A percentile compares a stretch with the other conserved stretches of the same genome.
These are phyloP conservation scores for Eupristina koningsbergeri DNA, from an alignment of 1,140 invertebrate genomes.

Conservation along the genomic window DNA sequence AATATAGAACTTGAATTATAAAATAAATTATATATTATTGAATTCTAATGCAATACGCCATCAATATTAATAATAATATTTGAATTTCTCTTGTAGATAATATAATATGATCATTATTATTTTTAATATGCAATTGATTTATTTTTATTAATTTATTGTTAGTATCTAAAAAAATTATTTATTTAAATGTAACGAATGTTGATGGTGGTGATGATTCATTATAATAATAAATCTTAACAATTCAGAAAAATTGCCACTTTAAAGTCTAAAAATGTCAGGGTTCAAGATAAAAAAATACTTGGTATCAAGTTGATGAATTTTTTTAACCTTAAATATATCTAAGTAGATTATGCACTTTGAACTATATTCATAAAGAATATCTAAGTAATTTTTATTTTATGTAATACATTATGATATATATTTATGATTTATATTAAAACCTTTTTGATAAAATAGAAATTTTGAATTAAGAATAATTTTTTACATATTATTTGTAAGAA, in stretches of 20 bases:
- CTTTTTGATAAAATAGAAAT: background rate
- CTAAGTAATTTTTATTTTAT: background rate
- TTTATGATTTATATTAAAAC: background rate
- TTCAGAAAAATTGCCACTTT: background rate
- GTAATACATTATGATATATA: background rate
- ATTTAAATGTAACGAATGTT: background rate
- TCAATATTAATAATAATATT: too few species aligned
- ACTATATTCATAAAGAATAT: background rate
- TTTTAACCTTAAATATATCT: constrained; percentile 22
- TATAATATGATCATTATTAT: background rate
- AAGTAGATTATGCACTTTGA: constrained; percentile 24
- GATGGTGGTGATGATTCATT: too few species aligned
- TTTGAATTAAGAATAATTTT: background rate
- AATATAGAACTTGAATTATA: too few species aligned
- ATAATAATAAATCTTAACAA: background rate
- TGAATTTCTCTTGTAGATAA: constrained; percentile 1
- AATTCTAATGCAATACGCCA: too few species aligned
- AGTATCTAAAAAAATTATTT: background rate
- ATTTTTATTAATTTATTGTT: background rate
- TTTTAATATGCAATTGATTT: background rate
- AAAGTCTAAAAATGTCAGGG: background rate
- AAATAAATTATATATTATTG: too few species aligned
- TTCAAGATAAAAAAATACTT: constrained; percentile 1
- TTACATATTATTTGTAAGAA: background rate
- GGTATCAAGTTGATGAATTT: constrained; percentile 13